A percentile compares a stretch with the other conserved stretches of the same genome.
Evolutionary conservation across 2,888 invertebrate species (phyloP).

Genomic region (Amblyjoppa proteus): DNA sequence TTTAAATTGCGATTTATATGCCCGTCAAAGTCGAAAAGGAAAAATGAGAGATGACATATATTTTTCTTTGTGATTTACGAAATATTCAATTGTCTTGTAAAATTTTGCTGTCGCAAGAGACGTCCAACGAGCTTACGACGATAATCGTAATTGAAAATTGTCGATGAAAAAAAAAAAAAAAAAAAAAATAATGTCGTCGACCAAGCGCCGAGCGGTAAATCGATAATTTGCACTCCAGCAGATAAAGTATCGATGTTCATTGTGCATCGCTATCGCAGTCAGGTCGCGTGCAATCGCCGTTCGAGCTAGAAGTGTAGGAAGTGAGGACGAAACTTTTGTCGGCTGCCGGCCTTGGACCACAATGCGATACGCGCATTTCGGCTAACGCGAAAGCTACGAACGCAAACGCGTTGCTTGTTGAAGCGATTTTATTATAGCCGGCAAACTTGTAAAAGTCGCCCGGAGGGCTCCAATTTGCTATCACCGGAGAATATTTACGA

Average conservation of each 20-base stretch:
- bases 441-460: not conserved
- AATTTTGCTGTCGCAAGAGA: too few relatives aligned
- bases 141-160: not conserved
- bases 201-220: not conserved
- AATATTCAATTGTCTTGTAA: too few relatives aligned
- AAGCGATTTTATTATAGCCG: constrained; percentile 5
- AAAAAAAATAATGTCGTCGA: not conserved
- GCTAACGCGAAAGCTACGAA: not conserved
- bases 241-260: constrained; percentile 5
- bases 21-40: too few relatives aligned
- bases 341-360: constrained; percentile 21
- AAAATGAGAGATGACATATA: too few relatives aligned
- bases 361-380: constrained; percentile 26
- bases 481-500: not conserved
- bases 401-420: not conserved
- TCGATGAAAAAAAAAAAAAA: not conserved
- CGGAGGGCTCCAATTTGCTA: not conserved
- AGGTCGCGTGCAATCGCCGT: not conserved
- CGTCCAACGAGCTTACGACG: too few relatives aligned
- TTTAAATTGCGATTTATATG: not conserved
- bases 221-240: not conserved
- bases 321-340: constrained; percentile 32
- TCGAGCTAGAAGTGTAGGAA: not conserved
- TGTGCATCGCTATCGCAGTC: constrained; percentile 4
- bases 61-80: too few relatives aligned